Conservation (phyloP, 2,888 invertebrate genomes). For the Apantesis nais region DNA sequence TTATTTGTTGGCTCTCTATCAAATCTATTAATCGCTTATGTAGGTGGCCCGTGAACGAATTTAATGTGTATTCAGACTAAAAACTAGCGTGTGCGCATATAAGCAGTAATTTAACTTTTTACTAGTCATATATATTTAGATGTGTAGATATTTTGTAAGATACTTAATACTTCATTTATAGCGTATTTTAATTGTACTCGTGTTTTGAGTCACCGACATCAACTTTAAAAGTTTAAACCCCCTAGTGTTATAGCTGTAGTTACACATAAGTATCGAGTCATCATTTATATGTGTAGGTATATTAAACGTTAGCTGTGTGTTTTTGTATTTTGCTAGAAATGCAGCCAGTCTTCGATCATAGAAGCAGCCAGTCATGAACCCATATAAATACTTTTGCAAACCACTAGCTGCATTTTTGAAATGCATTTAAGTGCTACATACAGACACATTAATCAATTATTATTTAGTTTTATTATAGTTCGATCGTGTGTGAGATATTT, state of each 20-base stretch:
- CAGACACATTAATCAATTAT: constrained; percentile 39
- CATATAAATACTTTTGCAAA: constrained; percentile 26
- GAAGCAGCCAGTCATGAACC: constrained; percentile 43
- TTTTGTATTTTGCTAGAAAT: constrained; percentile 53
- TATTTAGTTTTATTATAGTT: constrained; percentile 49
- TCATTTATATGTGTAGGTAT: constrained; percentile 30
- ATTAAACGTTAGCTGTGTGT: constrained; percentile 35
- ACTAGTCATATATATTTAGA: constrained; percentile 26
- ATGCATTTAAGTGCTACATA: constrained; percentile 64
- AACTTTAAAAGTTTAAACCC: constrained; percentile 21
- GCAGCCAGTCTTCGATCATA: constrained; percentile 30
- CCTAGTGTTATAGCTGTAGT: constrained; percentile 13
- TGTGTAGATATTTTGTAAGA: constrained; percentile 26
- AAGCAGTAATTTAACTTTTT: constrained; percentile 14
- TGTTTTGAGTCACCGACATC: constrained; percentile 29
- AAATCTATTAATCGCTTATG: constrained; percentile 63
- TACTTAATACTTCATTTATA: constrained; percentile 26
- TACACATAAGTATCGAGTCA: constrained; percentile 24
- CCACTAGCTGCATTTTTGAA: constrained; percentile 59
- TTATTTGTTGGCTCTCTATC: constrained; percentile 66
- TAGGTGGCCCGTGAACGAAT: constrained; percentile 63
- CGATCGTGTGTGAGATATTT: constrained; percentile 53
- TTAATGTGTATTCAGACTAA: constrained; percentile 53
- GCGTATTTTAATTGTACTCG: constrained; percentile 37
- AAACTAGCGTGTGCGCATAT: constrained; percentile 22